These are phyloP conservation scores for Barypeithes pellucidus DNA, from an alignment of 2,888 invertebrate genomes.

Conservation along the genomic window DNA sequence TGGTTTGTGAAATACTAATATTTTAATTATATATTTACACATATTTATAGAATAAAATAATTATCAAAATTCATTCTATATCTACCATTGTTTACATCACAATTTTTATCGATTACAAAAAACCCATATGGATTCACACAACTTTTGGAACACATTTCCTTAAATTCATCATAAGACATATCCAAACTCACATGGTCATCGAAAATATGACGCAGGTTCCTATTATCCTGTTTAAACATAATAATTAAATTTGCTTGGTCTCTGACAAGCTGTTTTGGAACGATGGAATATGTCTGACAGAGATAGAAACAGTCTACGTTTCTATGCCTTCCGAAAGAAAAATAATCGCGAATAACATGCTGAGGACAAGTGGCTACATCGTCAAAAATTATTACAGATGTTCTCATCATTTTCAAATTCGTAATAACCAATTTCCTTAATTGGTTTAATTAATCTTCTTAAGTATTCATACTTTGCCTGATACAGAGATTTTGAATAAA, in stretches of 20 bases:
- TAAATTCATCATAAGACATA: background rate
- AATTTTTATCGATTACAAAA: background rate
- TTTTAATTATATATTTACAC: too few relatives aligned
- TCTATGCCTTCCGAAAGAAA: too few relatives aligned
- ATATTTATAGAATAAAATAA: background rate
- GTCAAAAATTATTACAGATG: too few relatives aligned
- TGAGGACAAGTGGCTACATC: too few relatives aligned
- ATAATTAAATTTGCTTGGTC: background rate
- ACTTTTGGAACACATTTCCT: background rate
- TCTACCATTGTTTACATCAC: background rate
- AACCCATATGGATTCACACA: background rate
- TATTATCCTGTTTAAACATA: background rate
- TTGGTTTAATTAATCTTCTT: too few relatives aligned
- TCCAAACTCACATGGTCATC: background rate
- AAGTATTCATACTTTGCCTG: too few relatives aligned
- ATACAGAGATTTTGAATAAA: too few relatives aligned
- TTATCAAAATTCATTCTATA: background rate
- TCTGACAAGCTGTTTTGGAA: background rate
- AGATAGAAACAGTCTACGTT: too few relatives aligned
- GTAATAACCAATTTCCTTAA: too few relatives aligned
- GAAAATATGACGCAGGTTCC: background rate
- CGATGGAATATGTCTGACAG: too few relatives aligned
- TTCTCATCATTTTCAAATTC: too few relatives aligned
- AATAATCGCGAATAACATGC: too few relatives aligned
- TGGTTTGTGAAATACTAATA: background rate